Base-by-base conservation (phyloP, 2,797 vertebrate species). In the Pygocentrus nattereri region DNA sequence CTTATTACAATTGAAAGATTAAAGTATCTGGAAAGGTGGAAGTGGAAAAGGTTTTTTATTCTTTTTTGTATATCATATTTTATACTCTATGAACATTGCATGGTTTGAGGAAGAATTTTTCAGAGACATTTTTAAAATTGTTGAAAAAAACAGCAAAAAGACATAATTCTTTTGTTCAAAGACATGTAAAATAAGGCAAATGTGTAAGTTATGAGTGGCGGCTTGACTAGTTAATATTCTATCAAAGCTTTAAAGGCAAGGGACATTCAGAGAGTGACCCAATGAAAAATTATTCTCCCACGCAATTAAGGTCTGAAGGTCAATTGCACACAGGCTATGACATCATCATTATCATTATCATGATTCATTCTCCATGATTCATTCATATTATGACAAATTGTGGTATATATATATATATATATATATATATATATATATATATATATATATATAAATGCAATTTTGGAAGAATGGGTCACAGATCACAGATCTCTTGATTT, bases 231-330 rank as follows among this genome's bases (percentile, higher is more conserved):
- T 31, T 62, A 30, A 62, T 62, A 15, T 30, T 62, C 30, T 31
- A 61, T 31, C 25, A 62, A 25, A 62, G 13, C n/a, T 13, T 31
- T 59, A 25, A 59, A 25, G 7, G 23, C n/a, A 8, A 12, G 59
- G 27, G 27, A 62, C 27, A 15, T 62, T 62, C 59, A 62, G 59
- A 62, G 27, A 62, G 18, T 31, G 59, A 62, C 27, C 25, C 59
- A 62, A 4, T 62, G 59, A 67, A 38, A 41, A 67, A 67, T 67
- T 3, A 67, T 19, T 23, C 30, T 38, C 64, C 13, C 31, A 41
- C 8, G 34, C 34, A 67, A 41, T 67, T 67, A 67, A 67, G 64
- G 11, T 41, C 64, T 67, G 64, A 67, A 67, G 64, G 64, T 67
- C 64, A 11, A 41, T 41, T 38, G 21, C 16, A 62, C 59, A 31